Evolutionary conservation across 2,888 invertebrate genomes (phyloP), one percentile per base, ranked within the genome.

Genomic region (Callimorpha dominula): DNA sequence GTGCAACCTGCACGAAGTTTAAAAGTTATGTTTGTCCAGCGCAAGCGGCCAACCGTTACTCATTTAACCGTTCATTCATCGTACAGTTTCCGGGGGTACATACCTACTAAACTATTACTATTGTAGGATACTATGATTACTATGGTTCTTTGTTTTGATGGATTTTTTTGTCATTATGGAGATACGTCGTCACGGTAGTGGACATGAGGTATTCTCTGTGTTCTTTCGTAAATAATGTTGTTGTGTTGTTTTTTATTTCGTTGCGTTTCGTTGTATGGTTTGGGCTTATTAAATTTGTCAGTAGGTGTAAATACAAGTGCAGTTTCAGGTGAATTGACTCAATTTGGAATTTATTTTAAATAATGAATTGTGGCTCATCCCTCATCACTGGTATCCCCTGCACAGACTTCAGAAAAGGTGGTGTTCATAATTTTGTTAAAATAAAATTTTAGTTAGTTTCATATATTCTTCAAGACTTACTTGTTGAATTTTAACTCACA

Each of bases 21-120:
- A 8, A 54, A 20, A 9, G 9, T 4, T 2, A 46, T 40, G 57
- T 40, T 46, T 15, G 40, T 40, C 60, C 40, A 17, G 9, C 68
- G 52, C 64, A 72, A 46, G 46, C 72, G 42, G 43, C 68, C 72
- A 68, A 68, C 68, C 68, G 68, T 72, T 64, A 64, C 72, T 46
- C 46, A 54, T 42, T 17, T 68, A 72, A 54, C 72, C 64, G 72
- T 72, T 68, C 72, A 72, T 72, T 72, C 72, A 72, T 72, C 64
- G 72, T 49, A 4, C 46, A n/a, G 54, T 63, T 72, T 68, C 68
- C 72, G 63, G 71, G 14, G 62, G 31, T 65, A 65, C 52, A 8
- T 69, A 50, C 68, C 31, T 57, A 57, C 62, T 4, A 31, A 65
- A 65, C 50, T 52, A 52, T 50, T 31, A 70, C 69, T 60, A n/a